Evolutionary conservation across 64 coral and sea anemone genomes (phyloP).

Genomic region (Actinia equina): DNA sequence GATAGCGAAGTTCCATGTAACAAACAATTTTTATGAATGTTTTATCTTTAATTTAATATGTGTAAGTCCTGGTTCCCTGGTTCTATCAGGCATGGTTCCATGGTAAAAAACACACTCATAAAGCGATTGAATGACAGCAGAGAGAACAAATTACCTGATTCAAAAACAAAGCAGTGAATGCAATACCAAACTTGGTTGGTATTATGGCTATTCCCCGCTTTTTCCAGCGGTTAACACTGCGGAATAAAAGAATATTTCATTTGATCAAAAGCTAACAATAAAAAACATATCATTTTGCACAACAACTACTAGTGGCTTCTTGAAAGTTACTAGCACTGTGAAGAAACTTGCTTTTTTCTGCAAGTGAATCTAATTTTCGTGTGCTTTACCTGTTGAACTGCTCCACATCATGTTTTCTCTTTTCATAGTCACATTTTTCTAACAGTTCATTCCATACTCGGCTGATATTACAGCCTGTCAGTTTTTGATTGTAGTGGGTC

Average conservation of each 20-base stretch:
- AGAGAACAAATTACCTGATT: constrained; percentile 57
- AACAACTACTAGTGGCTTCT: no score
- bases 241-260: neutral
- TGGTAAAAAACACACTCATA: neutral
- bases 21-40: no score
- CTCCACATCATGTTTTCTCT: constrained; percentile 38
- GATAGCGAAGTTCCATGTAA: no score
- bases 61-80: no score
- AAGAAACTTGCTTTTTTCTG: no score
- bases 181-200: constrained; percentile 86
- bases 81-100: no score
- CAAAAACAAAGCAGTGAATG: constrained; percentile 51
- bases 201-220: constrained; percentile 79
- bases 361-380: no score
- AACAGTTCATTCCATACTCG: constrained; percentile 73
- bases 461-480: constrained; percentile 48
- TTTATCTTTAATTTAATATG: no score
- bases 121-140: neutral
- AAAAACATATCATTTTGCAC: neutral
- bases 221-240: constrained; percentile 75
- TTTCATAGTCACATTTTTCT: constrained; percentile 65
- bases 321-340: no score
- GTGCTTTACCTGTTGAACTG: constrained; percentile 43
- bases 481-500: constrained; percentile 47
- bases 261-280: no score